A percentile compares a stretch with the other conserved stretches of the same genome.
phyloP scores from a whole-genome alignment of 2,888 invertebrate genomes.

The Drosophila nr. medialis region DNA sequence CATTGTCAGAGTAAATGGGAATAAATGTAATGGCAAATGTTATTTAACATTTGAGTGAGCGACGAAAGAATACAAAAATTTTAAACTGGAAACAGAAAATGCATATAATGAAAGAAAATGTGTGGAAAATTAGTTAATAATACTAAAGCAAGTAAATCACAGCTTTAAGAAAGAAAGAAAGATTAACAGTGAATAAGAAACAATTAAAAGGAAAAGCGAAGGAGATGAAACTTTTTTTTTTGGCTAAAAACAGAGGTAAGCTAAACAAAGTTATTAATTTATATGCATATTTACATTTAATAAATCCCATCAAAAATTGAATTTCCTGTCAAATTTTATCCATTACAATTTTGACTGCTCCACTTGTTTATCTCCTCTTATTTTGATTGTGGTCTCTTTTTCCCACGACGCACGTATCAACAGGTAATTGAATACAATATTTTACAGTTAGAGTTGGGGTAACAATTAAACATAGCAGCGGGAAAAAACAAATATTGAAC shows the following conservation, averaged over 20 bases:
- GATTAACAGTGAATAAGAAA: neutral
- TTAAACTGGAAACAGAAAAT: neutral
- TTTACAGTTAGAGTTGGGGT: constrained; percentile 34
- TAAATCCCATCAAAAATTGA: neutral
- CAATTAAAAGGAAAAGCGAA: neutral
- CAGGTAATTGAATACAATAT: constrained; percentile 54
- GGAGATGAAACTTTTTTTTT: too few relatives aligned
- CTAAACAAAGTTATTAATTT: neutral
- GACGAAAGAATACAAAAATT: neutral
- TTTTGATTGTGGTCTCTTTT: constrained; percentile 6
- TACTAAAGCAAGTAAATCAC: neutral
- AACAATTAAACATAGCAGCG: constrained; percentile 14
- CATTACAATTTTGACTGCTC: neutral
- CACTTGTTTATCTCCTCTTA: neutral
- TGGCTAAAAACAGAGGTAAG: neutral
- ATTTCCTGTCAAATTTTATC: neutral
- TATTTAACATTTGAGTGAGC: neutral
- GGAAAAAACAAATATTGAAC: constrained; percentile 56
- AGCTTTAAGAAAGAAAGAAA: neutral
- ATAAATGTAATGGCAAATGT: neutral
- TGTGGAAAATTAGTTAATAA: neutral
- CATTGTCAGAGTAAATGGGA: neutral
- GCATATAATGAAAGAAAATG: neutral
- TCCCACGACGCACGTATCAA: constrained; percentile 68
- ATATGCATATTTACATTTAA: too few relatives aligned